Conservation (phyloP, 2,888 invertebrate species). For the Dryadula phaetusa region DNA sequence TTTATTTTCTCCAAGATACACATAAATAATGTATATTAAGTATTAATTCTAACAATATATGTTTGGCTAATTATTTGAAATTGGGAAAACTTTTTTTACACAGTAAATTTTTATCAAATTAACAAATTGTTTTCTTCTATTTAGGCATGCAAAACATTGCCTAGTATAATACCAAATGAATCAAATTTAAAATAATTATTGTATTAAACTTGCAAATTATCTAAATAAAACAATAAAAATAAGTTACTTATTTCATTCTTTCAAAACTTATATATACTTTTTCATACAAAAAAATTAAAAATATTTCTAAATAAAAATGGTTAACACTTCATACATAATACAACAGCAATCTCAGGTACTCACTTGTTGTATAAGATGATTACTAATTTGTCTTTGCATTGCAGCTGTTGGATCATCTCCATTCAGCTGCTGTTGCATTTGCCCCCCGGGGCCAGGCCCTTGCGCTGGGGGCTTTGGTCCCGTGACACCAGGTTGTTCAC, state of each 20-base stretch:
- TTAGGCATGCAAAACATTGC: neutral
- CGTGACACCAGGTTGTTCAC: conserved; percentile 86
- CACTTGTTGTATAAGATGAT: conserved; percentile 88
- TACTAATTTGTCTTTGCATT: conserved; percentile 85
- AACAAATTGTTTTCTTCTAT: neutral
- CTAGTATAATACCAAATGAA: neutral
- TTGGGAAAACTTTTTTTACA: neutral
- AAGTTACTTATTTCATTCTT: neutral
- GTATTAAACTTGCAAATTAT: neutral
- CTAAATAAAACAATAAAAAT: neutral
- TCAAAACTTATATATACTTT: neutral
- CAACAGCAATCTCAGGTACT: conserved; percentile 66
- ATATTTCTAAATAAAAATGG: neutral
- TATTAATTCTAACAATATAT: neutral
- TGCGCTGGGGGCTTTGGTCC: conserved; percentile 91
- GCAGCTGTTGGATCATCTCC: conserved; percentile 87
- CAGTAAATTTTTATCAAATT: neutral
- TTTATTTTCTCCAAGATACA: conserved; percentile 38
- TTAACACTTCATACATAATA: neutral
- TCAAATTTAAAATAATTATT: neutral
- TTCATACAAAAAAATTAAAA: too few species aligned
- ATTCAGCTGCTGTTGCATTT: conserved; percentile 86
- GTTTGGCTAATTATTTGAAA: neutral
- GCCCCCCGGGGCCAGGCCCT: conserved; percentile 91
- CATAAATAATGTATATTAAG: neutral